These are phyloP conservation scores for Drosophila pachea DNA, from an alignment of 1,140 invertebrate genomes.

Conservation along the genomic window DNA sequence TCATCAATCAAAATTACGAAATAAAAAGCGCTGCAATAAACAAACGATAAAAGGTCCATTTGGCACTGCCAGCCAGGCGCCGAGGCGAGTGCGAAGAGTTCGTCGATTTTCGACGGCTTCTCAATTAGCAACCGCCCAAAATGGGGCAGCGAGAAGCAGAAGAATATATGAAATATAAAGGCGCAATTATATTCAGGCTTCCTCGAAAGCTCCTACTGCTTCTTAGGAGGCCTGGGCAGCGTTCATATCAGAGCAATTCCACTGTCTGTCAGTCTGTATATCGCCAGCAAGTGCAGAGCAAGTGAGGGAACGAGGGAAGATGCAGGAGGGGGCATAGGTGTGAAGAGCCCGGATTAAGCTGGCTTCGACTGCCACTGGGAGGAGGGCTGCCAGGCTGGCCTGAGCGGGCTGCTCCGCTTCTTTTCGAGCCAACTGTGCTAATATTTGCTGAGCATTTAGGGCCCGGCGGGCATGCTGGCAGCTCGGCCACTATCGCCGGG, in stretches of 20 bases:
- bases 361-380: conserved; percentile 43
- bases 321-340: conserved; percentile 42
- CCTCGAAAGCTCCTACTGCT: no score
- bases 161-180: no score
- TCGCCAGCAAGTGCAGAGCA: no score
- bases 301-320: no score
- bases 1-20: conserved; percentile 78
- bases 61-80: conserved; percentile 7
- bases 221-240: no score
- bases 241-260: no score
- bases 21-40: conserved; percentile 63
- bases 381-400: conserved; percentile 12
- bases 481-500: neutral
- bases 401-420: neutral
- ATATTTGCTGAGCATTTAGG: conserved; percentile 60
- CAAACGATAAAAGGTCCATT: conserved; percentile 58
- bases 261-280: no score
- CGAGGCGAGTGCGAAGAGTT: conserved; percentile 1
- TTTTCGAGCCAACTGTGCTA: conserved; percentile 43
- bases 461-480: conserved; percentile 18
- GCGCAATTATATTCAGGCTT: no score
- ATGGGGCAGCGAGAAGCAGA: no score
- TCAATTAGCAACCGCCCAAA: conserved; percentile 21
- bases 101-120: conserved; percentile 26
- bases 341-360: conserved; percentile 69